A percentile compares a stretch with the other conserved stretches of the same genome.
Evolutionary conservation across 2,113 vertebrate species (phyloP).

Genomic region (Cyprinodon variegatus): DNA sequence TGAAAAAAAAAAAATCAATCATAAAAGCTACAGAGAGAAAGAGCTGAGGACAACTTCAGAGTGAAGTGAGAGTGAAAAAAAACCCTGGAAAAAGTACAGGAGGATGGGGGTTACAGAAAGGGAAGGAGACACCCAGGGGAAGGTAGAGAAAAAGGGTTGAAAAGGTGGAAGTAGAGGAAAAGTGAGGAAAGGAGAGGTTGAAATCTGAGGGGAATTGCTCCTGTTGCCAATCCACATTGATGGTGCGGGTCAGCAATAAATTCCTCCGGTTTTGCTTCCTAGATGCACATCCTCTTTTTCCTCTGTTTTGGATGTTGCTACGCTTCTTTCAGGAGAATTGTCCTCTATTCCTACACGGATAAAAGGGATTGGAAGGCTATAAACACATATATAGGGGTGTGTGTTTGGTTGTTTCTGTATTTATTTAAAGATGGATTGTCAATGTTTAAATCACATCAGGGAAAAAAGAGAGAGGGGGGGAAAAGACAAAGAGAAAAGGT

Average conservation of each 20-base stretch:
- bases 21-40: constrained; percentile 25
- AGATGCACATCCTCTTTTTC: constrained; percentile 31
- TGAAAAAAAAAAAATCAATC: constrained; percentile 43
- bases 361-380: constrained; percentile 50
- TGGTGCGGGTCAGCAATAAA: constrained; percentile 63
- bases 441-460: constrained; percentile 62
- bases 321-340: constrained; percentile 70
- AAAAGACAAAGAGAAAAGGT: constrained; percentile 74
- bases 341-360: constrained; percentile 67
- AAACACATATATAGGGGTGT: constrained; percentile 27
- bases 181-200: constrained; percentile 69
- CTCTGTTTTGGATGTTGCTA: constrained; percentile 27
- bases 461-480: constrained; percentile 24
- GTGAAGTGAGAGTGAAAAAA: constrained; percentile 20
- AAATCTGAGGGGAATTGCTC: constrained; percentile 65
- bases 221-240: constrained; percentile 53
- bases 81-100: neutral
- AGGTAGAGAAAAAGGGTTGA: constrained; percentile 63
- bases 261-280: constrained; percentile 68
- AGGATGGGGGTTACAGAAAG: constrained; percentile 34
- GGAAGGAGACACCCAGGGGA: constrained; percentile 59
- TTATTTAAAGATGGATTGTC: constrained; percentile 73
- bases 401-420: constrained; percentile 60
- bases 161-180: constrained; percentile 72
- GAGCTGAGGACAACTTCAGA: neutral